These are phyloP conservation scores for Hassar affinis DNA, from an alignment of 2,113 vertebrate species.

Conservation along the genomic window DNA sequence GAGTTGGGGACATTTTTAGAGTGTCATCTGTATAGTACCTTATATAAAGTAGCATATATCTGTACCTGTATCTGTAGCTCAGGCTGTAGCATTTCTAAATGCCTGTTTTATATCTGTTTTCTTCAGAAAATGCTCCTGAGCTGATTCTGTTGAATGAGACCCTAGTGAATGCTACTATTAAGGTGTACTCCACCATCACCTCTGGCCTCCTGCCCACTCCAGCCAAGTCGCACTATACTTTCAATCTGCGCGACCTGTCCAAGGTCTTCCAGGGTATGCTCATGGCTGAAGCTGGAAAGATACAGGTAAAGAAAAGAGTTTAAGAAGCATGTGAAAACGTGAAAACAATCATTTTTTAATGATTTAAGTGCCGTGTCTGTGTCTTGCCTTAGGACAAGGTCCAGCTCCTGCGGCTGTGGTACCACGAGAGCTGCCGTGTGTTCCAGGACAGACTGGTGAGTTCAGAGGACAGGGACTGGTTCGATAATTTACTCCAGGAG, in stretches of 20 bases:
- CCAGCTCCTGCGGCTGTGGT: constrained; percentile 84
- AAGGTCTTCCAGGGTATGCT: constrained; percentile 94
- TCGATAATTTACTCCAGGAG: constrained; percentile 76
- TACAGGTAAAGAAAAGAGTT: constrained; percentile 67
- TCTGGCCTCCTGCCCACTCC: constrained; percentile 89
- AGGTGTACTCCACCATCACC: constrained; percentile 78
- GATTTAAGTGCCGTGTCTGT: not conserved
- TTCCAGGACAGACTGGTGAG: constrained; percentile 87
- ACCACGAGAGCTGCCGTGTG: constrained; percentile 86
- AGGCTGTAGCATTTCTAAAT: not conserved
- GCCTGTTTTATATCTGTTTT: not conserved
- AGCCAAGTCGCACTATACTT: constrained; percentile 89
- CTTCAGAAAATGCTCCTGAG: constrained; percentile 65
- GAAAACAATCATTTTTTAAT: not conserved
- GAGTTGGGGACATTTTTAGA: constrained; percentile 54
- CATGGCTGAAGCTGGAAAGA: constrained; percentile 79
- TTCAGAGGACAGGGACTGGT: constrained; percentile 80
- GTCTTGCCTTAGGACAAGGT: constrained; percentile 70
- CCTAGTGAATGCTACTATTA: constrained; percentile 81
- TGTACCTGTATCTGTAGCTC: too few species aligned
- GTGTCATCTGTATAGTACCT: not conserved
- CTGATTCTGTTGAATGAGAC: constrained; percentile 71
- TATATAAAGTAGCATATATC: not conserved
- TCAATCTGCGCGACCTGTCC: constrained; percentile 90
- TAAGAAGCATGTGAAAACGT: not conserved